Conservation (phyloP, 2,113 vertebrate genomes). For the Mesembrinibis cayennensis region DNA sequence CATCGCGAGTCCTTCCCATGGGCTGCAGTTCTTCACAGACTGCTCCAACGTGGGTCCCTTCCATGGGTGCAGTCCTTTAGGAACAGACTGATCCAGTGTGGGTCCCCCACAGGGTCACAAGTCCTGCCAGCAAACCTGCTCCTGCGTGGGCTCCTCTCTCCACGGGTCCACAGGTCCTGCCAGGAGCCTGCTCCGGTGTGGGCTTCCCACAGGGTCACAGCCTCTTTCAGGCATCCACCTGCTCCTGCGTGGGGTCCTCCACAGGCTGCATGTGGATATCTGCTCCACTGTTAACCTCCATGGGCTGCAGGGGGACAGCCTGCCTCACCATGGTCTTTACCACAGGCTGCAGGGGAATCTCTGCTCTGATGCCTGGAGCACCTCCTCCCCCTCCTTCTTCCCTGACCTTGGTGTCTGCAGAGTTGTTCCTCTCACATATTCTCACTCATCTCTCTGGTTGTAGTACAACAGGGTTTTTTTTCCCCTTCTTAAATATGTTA, state of each 20-base stretch:
- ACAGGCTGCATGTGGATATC: not conserved
- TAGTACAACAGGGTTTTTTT: too few relatives aligned
- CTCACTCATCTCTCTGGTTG: too few relatives aligned
- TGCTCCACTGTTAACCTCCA: not conserved
- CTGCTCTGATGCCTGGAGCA: accelerated
- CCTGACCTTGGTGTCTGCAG: not conserved
- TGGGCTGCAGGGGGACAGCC: not conserved
- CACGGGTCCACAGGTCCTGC: too few relatives aligned
- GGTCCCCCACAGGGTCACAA: not conserved
- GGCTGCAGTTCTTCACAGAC: not conserved
- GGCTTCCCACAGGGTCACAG: not conserved
- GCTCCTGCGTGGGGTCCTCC: not conserved
- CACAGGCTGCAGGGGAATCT: not conserved
- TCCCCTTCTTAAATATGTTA: not conserved
- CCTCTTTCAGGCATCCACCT: not conserved
- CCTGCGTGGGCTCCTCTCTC: too few relatives aligned
- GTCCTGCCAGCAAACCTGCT: too few relatives aligned
- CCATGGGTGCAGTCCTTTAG: not conserved
- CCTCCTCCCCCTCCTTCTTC: not conserved
- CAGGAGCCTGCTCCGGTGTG: not conserved
- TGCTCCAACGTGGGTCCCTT: not conserved
- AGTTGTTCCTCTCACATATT: too few relatives aligned
- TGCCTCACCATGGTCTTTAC: not conserved
- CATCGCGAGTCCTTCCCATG: not conserved
- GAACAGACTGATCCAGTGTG: not conserved